Conservation (phyloP, 2,797 vertebrate species). For the Gymnopithys bicolor region DNA sequence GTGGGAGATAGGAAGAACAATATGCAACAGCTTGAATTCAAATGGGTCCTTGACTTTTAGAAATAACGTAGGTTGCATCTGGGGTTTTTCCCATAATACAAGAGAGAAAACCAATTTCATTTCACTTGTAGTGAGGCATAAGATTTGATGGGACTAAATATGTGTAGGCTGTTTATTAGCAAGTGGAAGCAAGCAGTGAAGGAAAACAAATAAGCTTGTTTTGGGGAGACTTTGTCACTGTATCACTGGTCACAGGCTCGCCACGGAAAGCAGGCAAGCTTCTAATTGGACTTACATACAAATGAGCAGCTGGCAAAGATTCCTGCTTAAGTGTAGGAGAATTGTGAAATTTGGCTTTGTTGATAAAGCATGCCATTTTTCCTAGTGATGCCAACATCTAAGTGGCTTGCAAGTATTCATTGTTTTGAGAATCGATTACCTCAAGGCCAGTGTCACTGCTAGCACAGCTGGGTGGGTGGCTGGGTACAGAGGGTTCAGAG, state of each 20-base stretch:
- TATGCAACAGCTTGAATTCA: not conserved
- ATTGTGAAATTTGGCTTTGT: not conserved
- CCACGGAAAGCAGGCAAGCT: not conserved
- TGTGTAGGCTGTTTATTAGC: constrained; percentile 59
- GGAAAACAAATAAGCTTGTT: constrained; percentile 59
- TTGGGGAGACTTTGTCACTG: constrained; percentile 12
- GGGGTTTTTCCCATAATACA: not conserved
- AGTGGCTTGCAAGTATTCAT: not conserved
- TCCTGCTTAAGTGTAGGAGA: not conserved
- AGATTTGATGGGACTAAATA: constrained; percentile 34
- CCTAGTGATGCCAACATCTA: not conserved
- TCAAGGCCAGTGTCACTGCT: not conserved
- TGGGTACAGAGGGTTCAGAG: not conserved
- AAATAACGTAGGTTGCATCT: not conserved
- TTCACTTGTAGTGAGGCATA: not conserved
- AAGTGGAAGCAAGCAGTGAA: constrained; percentile 37
- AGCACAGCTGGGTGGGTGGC: not conserved
- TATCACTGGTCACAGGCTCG: not conserved
- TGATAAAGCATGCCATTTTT: not conserved
- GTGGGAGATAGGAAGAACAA: not conserved
- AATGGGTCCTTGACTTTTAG: constrained; percentile 2
- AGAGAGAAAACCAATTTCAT: constrained; percentile 21
- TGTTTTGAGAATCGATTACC: not conserved
- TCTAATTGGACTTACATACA: not conserved
- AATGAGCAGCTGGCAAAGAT: not conserved